Base-by-base conservation (phyloP, 2,113 vertebrate genomes). In the Pelecanus crispus region DNA sequence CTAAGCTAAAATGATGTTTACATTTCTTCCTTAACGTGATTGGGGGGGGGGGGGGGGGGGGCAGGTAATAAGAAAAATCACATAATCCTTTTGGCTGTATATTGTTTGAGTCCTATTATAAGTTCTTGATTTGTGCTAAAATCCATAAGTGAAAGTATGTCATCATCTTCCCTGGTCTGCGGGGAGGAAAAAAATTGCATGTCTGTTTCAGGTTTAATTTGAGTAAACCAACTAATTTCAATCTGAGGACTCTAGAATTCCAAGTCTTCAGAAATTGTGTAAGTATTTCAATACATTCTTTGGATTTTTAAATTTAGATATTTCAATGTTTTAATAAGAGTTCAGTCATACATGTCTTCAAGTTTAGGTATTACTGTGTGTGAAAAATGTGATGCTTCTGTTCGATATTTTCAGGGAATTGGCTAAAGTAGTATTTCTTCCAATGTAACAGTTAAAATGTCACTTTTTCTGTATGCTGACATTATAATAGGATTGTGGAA, bases 201-300 rank as follows among this genome's bases (percentile, higher is more conserved):
- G 56, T 97, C 83, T 88, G 19, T 98, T 98, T 92, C 97, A 99
- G 99, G 96, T 98, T 99, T 96, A 99, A 99, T 72, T 98, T 99
- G 81, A 99, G 98, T 97, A 99, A 99, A 78, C 96, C 98, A 70
- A 86, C 98, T 92, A 98, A 99, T 94, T 98, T 99, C 75, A 98
- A 98, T 97, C 97, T 98, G 91, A 99, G 97, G 95, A 99, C 99
- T 68, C 96, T 99, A 49, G 99, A 99, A 98, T 99, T 99, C 96
- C 98, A 99, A 95, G 98, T 99, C 83, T 98, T 98, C 96, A 98
- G 98, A 98, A 99, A 99, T 93, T 98, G 97, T 58, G 99, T 99
- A 98, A 98, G 99, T 98, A 91, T 96, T 84, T 88, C 28, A 50
- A 18, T 72, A 16, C 3, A 0, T 77, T 59, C 20, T 77, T 92